Base-by-base conservation (phyloP, 2,797 vertebrate species). In the Microcaecilia unicolor region DNA sequence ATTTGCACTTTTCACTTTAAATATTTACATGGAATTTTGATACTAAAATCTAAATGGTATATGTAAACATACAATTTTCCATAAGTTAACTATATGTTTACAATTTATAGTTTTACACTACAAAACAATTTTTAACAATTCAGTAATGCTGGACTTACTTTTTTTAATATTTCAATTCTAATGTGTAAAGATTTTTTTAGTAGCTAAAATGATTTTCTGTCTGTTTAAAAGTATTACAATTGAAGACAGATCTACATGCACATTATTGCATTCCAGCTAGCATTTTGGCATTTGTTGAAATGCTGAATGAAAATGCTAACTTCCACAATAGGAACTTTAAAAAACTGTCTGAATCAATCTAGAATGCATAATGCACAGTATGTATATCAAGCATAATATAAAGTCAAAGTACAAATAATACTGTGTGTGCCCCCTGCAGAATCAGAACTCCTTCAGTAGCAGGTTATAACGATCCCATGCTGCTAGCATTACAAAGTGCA, bases 401-500 rank as follows among this genome's bases (percentile, higher is more conserved):
- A 56, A 64, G 69, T 69, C 70, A 70, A 61, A 64, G 67, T 54
- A 57, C 67, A 76, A 76, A 78, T 76, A 73, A 68, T 67, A 81
- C 37, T 55, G 54, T 74, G 62, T 70, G 49, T 64, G 60, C 39
- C 62, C 65, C 54, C 66, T 54, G 50, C 41, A 74, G 73, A 70
- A 78, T 60, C 44, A 63, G 58, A 72, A 76, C 74, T 79, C 61
- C 68, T 69, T 37, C 60, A 58, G 54, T 56, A 71, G 67, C 42
- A 48, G 53, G 47, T 54, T 67, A 39, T 75, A 83, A 79, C 27
- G 32, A 78, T 79, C 72, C 70, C 74, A 78, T 64, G 78, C 74
- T 78, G 72, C 54, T 68, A 80, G 76, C 52, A 44, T 79, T 71
- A 80, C 67, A 64, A 66, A 81, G 66, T 66, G 61, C 72, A 81